Evolutionary conservation across 1,140 invertebrate species (phyloP), one percentile per base, ranked within the genome.

Genomic region (Steinernema khuongi): DNA sequence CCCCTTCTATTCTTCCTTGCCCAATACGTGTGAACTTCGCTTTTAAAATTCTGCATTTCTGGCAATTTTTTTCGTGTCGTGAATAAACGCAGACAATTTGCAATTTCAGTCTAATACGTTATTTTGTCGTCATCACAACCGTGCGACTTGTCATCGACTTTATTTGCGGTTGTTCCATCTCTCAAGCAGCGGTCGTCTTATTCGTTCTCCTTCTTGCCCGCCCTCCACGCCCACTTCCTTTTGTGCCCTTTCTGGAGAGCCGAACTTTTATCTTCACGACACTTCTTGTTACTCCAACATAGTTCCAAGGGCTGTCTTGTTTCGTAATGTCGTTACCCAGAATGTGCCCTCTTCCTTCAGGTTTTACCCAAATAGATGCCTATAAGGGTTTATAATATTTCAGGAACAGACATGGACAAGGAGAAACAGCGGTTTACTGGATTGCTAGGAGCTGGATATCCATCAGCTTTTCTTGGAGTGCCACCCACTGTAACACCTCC

Each of bases 161-260:
- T 60, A 60, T 60, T 60, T 60, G 50, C 50, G 50, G 50, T 60
- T 60, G 50, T 60, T 4, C 26, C 50, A 60, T 60, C 26, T 22
- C 19, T 7, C 50, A 7, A 60, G 50, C 50, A 14, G 11, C 50
- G 14, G 11, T 22, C 50, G 50, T 60, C 50, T 60, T 22, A 60
- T 22, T 60, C 50, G 50, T 41, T 60, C 50, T 7, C 4, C 50
- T 60, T 22, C 50, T 60, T 60, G 14, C 22, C 22, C 26, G 50
- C 19, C n/a, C 36, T 41, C 36, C 36, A 41, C 36, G 36, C 36
- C 36, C 36, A 41, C 36, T 41, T 41, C 36, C 36, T 41, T n/a
- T 41, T n/a, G 7, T 41, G 36, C 36, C 7, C 36, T 41, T 41
- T 41, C n/a, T 41, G 36, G 7, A n/a, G n/a, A 41, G 36, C 36